Base-by-base conservation (phyloP, 2,888 invertebrate genomes). In the Ormyrus rosae region DNA sequence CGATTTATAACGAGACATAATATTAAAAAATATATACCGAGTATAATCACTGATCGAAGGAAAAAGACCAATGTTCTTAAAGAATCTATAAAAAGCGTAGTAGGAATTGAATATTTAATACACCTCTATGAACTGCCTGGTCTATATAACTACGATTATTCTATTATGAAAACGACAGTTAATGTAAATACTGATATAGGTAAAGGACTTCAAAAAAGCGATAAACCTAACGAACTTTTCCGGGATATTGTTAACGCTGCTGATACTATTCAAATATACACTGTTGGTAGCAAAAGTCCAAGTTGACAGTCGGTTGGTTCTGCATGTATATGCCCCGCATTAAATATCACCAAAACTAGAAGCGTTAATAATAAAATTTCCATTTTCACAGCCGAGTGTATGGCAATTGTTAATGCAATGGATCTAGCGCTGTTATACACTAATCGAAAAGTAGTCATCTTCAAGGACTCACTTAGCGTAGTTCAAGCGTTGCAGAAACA, bases 331-430 rank as follows among this genome's bases (percentile, higher is more conserved):
- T 64, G 64, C 48, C 64, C 64, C 6, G 9, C 70, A 11, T 58
- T 82, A 5, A 82, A 83, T 64, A 45, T 50, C 79, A 80, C 19
- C 19, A 60, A 5, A 45, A 63, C 64, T 4, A 77, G 56, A 53
- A 77, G 77, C n/a, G 50, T 77, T 6, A 60, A 60, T 48, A 48
- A 45, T 45, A 64, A 64, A n/a, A 60, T 64, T 10, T 70, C 77
- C 8, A 63, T 70, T 3, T 77, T 53, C 46, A 70, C 77, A 6
- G 77, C 77, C 6, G 77, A 77, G 34, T 61, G 63, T 64, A 50
- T 70, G 46, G 70, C 70, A 34, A 50, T 77, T 11, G 10, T 13
- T 9, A 55, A 63, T 10, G 77, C 77, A 5, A 50, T 77, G 63
- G 46, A 53, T 5, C 7, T 77, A 19, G 19, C 45, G 6, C n/a